Evolutionary conservation across 2,888 invertebrate species (phyloP), one percentile per base, ranked within the genome.

Genomic region (Cinara cedri): DNA sequence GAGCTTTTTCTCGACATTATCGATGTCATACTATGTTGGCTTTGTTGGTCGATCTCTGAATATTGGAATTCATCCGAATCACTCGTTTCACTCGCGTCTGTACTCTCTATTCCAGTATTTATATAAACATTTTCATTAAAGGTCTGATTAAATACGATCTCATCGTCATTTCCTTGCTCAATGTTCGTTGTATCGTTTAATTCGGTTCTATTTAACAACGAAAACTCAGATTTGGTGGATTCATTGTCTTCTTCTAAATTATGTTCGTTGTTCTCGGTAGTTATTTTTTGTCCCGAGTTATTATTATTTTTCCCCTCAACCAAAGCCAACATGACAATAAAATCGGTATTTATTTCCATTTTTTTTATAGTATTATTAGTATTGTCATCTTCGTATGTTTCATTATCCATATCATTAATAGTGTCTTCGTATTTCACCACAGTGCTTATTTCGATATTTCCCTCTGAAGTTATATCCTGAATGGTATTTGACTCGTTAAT

Each of bases 321-420:
- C 13, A 75, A 55, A 16, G 55, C 75, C n/a, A 55, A 24, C 75
- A 75, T 75, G 3, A 75, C 75, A 14, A 75, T 55, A 10, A 55
- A 55, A 46, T 75, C 75, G 19, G 16, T 66, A n/a, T 75, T 65
- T n/a, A 54, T 13, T 46, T 49, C n/a, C 10, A 55, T 13, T 1
- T 34, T 14, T n/a, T n/a, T n/a, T n/a, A n/a, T n/a, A n/a, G n/a
- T 13, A 42, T 63, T 44, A n/a, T 6, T 13, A 6, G 14, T 19
- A 19, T 46, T 24, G 24, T 10, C 24, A 14, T 68, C 68, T n/a
- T 51, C 51, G 6, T 66, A 26, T 3, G 16, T 26, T 3, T 70
- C 54, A 0, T 3, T n/a, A 13, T 34, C 19, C 0, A 13, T 68
- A 3, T 71, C 57, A n/a, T 26, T n/a, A 19, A 26, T 51, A 3